Base-by-base conservation (phyloP, 2,113 vertebrate genomes). In the Hirundichthys speculiger region DNA sequence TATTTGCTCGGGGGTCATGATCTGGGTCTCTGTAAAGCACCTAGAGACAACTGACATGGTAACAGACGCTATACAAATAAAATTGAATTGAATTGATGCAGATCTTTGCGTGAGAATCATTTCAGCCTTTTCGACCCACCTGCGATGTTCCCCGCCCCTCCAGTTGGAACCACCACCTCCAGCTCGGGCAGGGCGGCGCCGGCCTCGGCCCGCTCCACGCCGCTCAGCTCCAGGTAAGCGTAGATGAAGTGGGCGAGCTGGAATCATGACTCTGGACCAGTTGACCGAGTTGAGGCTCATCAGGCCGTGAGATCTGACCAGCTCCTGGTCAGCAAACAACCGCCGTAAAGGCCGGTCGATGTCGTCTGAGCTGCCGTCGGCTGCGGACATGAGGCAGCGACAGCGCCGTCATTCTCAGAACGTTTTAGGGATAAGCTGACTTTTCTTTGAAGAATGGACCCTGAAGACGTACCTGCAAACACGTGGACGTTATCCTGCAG, bases 231-330 rank as follows among this genome's bases (percentile, higher is more conserved):
- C 67, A 98, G 94, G 85, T 96, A 98, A 2, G 94, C 95, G 0
- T 93, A 96, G 87, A 99, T 91, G 82, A 93, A 90, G 86, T 98
- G 96, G 15, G 93, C 93, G 0, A 96, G 92, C 89, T 99, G 97
- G 72, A 98, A 86, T n/a, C 76, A 99, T 91, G 79, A 98, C 80
- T 57, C 97, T 90, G 0, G 92, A 93, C 96, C 96, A 98, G 67
- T 98, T 99, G 66, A 99, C 75, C 0, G 97, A 98, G 80, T 98
- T 99, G 58, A 98, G 81, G 72, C 95, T 99, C 93, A 99, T 95
- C 46, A 98, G 86, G 3, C 90, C 74, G 20, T 94, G 81, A 42
- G 83, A 84, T 70, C 64, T 77, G 50, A 94, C 94, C 80, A 99
- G 93, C 39, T 92, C 49, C 0, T 69, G 72, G 16, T 99, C 95